These are phyloP conservation scores for Leucoraja ocellata DNA, from an alignment of 2,797 vertebrate genomes.

Conservation along the genomic window DNA sequence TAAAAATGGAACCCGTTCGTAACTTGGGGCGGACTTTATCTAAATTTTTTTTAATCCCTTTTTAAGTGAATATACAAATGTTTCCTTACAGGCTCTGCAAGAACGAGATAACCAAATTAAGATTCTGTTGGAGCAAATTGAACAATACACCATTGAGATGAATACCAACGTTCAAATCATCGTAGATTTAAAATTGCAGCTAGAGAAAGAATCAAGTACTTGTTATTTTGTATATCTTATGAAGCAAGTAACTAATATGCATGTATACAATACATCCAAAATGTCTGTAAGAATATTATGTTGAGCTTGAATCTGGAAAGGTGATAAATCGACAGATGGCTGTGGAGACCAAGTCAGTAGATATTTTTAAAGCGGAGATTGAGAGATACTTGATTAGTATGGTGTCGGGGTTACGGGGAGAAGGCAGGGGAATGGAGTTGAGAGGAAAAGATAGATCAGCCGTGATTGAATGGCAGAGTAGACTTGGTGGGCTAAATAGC, in stretches of 20 bases:
- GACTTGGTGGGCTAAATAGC: no score
- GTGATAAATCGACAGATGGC: background rate
- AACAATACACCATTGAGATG: slow-evolving; percentile 87
- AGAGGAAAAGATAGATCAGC: no score
- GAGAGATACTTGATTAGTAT: no score
- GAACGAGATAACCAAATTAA: slow-evolving; percentile 84
- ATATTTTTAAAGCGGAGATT: no score
- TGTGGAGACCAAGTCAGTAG: no score
- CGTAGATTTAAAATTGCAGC: slow-evolving; percentile 73
- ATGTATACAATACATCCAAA: background rate
- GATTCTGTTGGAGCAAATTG: slow-evolving; percentile 77
- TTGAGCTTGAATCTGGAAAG: background rate
- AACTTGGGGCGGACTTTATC: no score
- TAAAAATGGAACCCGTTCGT: no score
- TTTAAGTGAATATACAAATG: background rate
- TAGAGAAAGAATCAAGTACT: slow-evolving; percentile 70
- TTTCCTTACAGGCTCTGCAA: slow-evolving; percentile 69
- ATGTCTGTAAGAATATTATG: slow-evolving; percentile 3
- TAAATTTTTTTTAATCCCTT: no score
- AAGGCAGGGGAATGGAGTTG: no score
- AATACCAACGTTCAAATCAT: slow-evolving; percentile 74
- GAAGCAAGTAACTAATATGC: background rate
- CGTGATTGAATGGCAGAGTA: no score
- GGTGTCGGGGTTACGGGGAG: no score
- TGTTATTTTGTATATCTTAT: background rate